Percentiles rank a stretch among this genome's conserved stretches.
Evolutionary conservation across 1,140 invertebrate genomes (phyloP).

Genomic region (Druon quercuslanigerum): DNA sequence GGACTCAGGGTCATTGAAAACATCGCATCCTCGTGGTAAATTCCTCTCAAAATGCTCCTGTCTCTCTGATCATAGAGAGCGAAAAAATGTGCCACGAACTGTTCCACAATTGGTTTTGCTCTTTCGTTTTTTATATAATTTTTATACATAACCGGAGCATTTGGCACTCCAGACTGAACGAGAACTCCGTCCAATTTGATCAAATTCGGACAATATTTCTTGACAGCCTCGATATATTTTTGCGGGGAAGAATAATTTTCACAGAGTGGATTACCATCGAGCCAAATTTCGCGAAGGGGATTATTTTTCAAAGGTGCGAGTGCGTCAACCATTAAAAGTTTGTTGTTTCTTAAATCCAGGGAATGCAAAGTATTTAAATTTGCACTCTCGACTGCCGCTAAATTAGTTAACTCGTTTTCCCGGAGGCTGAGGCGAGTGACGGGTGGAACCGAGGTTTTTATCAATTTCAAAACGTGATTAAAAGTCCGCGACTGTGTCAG

Average conservation of each 20-base stretch:
- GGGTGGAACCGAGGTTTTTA: conserved; percentile 61
- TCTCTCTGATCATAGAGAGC: conserved; percentile 65
- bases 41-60: conserved; percentile 58
- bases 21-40: conserved; percentile 65
- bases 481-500: conserved; percentile 72
- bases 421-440: conserved; percentile 69
- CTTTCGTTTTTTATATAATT: conserved; percentile 53
- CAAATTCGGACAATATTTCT: conserved; percentile 63
- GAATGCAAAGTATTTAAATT: conserved; percentile 59
- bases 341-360: conserved; percentile 75
- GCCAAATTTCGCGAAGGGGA: conserved; percentile 61
- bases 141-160: conserved; percentile 46
- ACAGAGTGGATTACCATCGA: conserved; percentile 71
- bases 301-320: conserved; percentile 57
- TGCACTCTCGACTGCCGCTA: conserved; percentile 66
- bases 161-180: conserved; percentile 37
- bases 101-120: conserved; percentile 55
- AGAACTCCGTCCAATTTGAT: conserved; percentile 63
- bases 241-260: conserved; percentile 65
- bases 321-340: conserved; percentile 59
- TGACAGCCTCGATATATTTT: conserved; percentile 63
- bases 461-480: conserved; percentile 72
- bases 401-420: conserved; percentile 69
- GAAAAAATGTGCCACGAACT: conserved; percentile 70
- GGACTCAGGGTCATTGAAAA: conserved; percentile 65